Evolutionary conservation across 2,113 vertebrate species (phyloP), one percentile per base, ranked within the genome.

Genomic region (Scomber colias): DNA sequence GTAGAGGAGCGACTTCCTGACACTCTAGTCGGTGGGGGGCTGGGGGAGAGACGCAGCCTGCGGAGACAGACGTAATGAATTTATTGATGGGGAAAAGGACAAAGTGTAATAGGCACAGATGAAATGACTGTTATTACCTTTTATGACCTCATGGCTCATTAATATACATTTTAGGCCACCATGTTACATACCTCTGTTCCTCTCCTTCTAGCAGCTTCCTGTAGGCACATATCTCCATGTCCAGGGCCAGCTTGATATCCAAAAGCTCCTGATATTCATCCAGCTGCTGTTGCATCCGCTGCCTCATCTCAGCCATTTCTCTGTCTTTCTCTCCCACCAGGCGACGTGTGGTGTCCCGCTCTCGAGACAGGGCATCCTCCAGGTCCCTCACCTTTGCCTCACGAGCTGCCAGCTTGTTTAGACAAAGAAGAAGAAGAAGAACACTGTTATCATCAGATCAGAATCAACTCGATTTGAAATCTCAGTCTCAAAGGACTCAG

Each of bases 221-320:
- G 90, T 99, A 99, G 75, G 98, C 98, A 0, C 96, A 95, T 76
- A 99, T 99, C 94, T 99, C 98, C 98, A 99, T 99, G 68, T 99
- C 98, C 90, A 99, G 92, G 0, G 98, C 98, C 93, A 99, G 91
- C 79, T 99, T 99, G 91, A 99, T 95, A 75, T 98, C 98, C 92
- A 99, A 96, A 44, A 99, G 95, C 90, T 98, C 98, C 95, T 99
- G 98, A 85, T 99, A 99, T 84, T 99, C 98, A 0, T 99, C 98
- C 89, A 99, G 94, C 95, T 99, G 98, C 91, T 96, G 96, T 85
- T 99, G 98, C 98, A 99, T 99, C 83, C 93, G 93, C 0, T 97
- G 96, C 81, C 97, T 89, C 95, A 99, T 98, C 10, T 99, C 97
- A 0, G 97, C 95, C 97, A 99, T 99, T 92, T 99, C 98, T 24